Percentiles rank a stretch among this genome's conserved stretches.
These are phyloP conservation scores for Pangasius krempfi DNA, from an alignment of 2,797 vertebrate genomes.

Conservation along the genomic window DNA sequence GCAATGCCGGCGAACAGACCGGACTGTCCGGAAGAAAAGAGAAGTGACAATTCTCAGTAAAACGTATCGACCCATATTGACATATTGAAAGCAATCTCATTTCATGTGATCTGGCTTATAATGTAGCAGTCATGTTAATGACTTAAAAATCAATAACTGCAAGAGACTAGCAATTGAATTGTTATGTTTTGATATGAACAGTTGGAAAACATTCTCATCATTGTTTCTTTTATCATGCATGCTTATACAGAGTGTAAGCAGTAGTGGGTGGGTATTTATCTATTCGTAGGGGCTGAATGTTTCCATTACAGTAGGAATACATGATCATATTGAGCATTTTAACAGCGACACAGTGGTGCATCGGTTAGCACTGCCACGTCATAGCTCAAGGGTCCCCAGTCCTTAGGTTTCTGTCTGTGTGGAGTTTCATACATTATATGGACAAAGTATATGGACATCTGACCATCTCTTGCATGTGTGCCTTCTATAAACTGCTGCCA, in stretches of 20 bases:
- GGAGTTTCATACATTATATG: not conserved
- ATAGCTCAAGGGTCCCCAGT: not conserved
- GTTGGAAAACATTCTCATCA: not conserved
- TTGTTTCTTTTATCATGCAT: not conserved
- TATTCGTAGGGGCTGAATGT: not conserved
- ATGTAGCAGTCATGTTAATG: not conserved
- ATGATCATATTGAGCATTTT: not conserved
- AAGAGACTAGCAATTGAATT: not conserved
- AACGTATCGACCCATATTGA: slow-evolving; percentile 7
- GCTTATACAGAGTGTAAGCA: not conserved
- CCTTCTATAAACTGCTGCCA: not conserved
- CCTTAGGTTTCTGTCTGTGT: not conserved
- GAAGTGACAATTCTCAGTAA: not conserved
- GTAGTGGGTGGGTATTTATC: not conserved
- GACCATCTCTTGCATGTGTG: not conserved
- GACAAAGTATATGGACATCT: not conserved
- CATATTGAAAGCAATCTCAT: slow-evolving; percentile 7
- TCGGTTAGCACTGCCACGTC: not conserved
- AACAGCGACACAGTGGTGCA: not conserved
- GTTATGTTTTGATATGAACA: not conserved
- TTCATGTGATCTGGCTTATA: slow-evolving; percentile 2
- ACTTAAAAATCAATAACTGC: not conserved
- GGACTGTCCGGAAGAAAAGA: not conserved
- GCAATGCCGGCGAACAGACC: slow-evolving; percentile 5
- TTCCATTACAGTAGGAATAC: not conserved